phyloP scores from a whole-genome alignment of 23 tunicate species.

The Pegea sp. region DNA sequence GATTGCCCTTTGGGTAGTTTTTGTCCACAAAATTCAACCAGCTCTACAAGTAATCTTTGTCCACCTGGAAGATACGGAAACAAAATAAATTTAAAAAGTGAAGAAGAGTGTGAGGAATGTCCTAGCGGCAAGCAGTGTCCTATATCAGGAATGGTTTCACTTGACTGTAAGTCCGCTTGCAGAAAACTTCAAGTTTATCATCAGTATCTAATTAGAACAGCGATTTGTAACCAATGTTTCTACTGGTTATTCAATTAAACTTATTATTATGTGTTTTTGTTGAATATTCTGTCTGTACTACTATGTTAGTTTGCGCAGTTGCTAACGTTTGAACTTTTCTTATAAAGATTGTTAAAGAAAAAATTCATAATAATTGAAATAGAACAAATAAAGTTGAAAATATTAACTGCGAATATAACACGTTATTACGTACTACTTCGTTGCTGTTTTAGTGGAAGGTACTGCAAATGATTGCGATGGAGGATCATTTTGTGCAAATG shows the following conservation, averaged over 20 bases:
- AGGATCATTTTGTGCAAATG: constrained; percentile 49
- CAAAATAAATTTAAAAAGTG: constrained; percentile 5
- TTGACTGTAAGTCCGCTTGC: constrained; percentile 1
- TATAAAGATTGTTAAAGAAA: no score
- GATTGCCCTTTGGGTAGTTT: constrained; percentile 67
- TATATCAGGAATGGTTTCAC: constrained; percentile 13
- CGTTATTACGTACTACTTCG: no score
- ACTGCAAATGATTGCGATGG: constrained; percentile 22
- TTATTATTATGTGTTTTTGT: no score
- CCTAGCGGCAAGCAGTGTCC: constrained; percentile 59
- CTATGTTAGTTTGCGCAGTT: no score
- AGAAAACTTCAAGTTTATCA: neutral
- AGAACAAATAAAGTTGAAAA: no score
- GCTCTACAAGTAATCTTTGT: constrained; percentile 14
- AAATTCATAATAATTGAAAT: no score
- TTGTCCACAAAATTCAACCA: constrained; percentile 49
- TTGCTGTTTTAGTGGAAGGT: constrained; percentile 1
- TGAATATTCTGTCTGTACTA: no score
- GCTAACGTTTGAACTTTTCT: no score
- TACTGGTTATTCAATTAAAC: no score
- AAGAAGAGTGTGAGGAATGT: constrained; percentile 27
- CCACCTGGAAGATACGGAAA: constrained; percentile 47
- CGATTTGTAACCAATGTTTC: no score
- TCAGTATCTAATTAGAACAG: no score
- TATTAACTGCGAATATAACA: no score